Conservation (phyloP, 2,797 vertebrate genomes). For the Lacerta viridis region DNA sequence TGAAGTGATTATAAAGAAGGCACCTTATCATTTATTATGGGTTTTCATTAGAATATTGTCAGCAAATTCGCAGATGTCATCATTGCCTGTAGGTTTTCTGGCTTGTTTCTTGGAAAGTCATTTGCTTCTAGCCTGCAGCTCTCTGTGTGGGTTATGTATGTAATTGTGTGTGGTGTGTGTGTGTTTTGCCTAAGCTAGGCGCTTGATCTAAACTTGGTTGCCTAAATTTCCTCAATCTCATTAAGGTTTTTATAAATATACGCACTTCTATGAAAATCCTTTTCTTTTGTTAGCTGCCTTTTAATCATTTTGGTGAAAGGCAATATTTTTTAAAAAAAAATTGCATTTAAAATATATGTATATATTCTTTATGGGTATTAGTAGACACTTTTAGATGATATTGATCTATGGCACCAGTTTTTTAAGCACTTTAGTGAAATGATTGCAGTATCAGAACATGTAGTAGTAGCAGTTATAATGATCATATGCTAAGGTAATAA, state of each 20-base stretch:
- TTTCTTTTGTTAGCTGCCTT: too few relatives aligned
- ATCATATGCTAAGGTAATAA: conserved; percentile 5
- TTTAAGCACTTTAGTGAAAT: conserved; percentile 1
- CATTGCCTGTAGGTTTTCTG: conserved; percentile 65
- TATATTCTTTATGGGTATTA: neutral
- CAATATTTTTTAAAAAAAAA: too few relatives aligned
- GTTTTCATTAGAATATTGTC: conserved; percentile 63
- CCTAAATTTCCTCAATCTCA: conserved; percentile 80
- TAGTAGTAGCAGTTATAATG: conserved; percentile 34
- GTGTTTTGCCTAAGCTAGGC: conserved; percentile 70
- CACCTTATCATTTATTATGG: conserved; percentile 56
- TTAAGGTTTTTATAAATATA: conserved; percentile 76
- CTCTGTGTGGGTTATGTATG: conserved; percentile 59
- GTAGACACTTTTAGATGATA: neutral
- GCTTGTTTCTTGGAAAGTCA: conserved; percentile 90
- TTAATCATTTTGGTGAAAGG: too few relatives aligned
- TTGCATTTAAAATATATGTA: neutral
- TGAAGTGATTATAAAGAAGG: conserved; percentile 47
- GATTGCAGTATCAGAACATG: conserved; percentile 2
- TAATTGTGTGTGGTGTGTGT: conserved; percentile 72
- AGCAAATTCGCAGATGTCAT: conserved; percentile 64
- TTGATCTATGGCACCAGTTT: neutral
- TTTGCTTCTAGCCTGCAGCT: conserved; percentile 81
- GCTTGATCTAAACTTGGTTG: conserved; percentile 78
- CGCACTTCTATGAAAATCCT: conserved; percentile 5